Evolutionary conservation across 2,888 invertebrate species (phyloP).

Genomic region (Leucoma salicis): DNA sequence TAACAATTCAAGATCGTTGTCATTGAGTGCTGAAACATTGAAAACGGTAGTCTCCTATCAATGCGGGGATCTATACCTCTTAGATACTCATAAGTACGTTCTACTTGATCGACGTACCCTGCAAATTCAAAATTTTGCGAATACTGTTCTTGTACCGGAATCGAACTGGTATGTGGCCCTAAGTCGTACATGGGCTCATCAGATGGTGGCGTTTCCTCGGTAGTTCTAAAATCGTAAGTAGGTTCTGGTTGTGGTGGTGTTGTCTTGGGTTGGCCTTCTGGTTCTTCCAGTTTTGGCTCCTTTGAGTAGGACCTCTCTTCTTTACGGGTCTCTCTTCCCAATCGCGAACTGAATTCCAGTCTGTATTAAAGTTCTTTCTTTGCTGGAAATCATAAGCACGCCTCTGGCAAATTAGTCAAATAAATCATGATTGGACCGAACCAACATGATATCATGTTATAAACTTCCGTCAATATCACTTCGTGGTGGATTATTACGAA

Average conservation of each 20-base stretch:
- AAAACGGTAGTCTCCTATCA: neutral
- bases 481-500: no score
- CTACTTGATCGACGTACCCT: neutral
- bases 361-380: conserved; percentile 3
- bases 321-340: conserved; percentile 22
- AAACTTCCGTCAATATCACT: no score
- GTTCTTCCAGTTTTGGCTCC: neutral
- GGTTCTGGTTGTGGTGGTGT: conserved; percentile 16
- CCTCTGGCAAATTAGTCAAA: conserved; percentile 5
- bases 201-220: conserved; percentile 22
- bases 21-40: neutral
- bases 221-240: conserved; percentile 21
- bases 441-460: no score
- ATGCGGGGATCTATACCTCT: neutral
- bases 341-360: conserved; percentile 19
- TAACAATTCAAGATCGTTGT: neutral
- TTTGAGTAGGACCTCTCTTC: neutral
- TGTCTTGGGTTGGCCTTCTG: conserved; percentile 2
- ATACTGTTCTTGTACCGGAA: conserved; percentile 20
- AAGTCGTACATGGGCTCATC: conserved; percentile 38
- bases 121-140: neutral
- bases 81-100: neutral
- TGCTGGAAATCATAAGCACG: conserved; percentile 24
- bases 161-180: conserved; percentile 27
- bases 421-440: neutral